Conservation (phyloP, 2,888 invertebrate species). For the Ennomos fuscantarius region DNA sequence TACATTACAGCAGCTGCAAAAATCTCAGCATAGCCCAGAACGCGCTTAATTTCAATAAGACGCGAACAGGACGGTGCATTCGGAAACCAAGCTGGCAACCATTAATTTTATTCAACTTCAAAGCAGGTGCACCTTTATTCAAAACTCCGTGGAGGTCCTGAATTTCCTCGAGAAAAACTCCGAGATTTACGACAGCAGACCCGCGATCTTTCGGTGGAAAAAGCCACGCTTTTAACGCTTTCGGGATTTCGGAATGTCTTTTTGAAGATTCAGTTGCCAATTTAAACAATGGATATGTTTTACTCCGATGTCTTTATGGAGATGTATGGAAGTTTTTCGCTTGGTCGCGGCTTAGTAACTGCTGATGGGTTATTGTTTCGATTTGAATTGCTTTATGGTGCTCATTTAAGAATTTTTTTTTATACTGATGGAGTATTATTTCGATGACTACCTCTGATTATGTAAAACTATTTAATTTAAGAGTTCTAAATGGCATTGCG, state of each 20-base stretch:
- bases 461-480: too few species aligned
- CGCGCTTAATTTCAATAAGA: constrained; percentile 41
- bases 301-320: constrained; percentile 30
- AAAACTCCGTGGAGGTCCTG: constrained; percentile 53
- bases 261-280: constrained; percentile 31
- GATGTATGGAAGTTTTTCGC: constrained; percentile 16
- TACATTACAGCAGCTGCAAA: constrained; percentile 37
- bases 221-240: constrained; percentile 47
- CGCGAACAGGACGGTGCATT: constrained; percentile 38
- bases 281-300: constrained; percentile 36
- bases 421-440: constrained; percentile 11
- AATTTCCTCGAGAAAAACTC: constrained; percentile 67
- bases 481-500: too few species aligned
- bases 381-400: constrained; percentile 24
- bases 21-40: constrained; percentile 24
- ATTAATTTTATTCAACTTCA: constrained; percentile 50
- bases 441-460: not conserved
- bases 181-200: constrained; percentile 66
- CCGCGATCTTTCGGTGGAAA: constrained; percentile 29
- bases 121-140: constrained; percentile 58
- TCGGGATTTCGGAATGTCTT: constrained; percentile 49
- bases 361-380: constrained; percentile 33
- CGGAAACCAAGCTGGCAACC: constrained; percentile 38
- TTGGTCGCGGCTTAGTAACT: constrained; percentile 29
- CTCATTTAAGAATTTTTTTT: constrained; percentile 26